Base-by-base conservation (phyloP, 1,140 invertebrate genomes). In the Cyphomyrmex costatus region DNA sequence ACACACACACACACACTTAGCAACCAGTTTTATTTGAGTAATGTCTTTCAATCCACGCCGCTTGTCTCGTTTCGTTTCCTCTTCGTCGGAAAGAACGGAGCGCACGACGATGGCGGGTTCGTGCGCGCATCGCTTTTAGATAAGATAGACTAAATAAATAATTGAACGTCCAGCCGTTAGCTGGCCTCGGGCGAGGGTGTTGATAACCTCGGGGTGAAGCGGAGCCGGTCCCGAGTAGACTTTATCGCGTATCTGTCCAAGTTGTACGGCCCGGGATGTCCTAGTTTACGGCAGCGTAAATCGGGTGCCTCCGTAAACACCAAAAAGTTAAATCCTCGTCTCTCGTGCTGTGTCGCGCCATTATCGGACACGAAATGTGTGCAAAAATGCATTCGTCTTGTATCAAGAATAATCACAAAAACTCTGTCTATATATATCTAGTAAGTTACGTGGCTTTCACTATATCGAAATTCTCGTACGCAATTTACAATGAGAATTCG, bases 81-180 rank as follows among this genome's bases (percentile, higher is more conserved):
- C 49, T 16, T 27, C 53, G 70, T 53, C 74, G 61, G 51, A 42
- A 74, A 74, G 73, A 86, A 86, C 51, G 73, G 65, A 33, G 51
- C 82, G 87, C 85, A 71, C 89, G 80, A 83, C 76, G 60, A 66
- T 53, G 88, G 46, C 86, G 86, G 85, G 77, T 91, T 92, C 88
- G 92, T 84, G 88, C 73, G 74, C 89, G 89, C 91, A 93, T 93
- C 91, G 88, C 80, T 24, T 33, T 61, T 76, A 58, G 93, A 93
- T 94, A 94, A 94, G 92, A 93, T 93, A 93, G 90, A 87, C 89
- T 92, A 93, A 93, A 94, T 94, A 94, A 95, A 94, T 95, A 94
- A 93, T 93, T 93, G 92, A 93, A 89, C 90, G 90, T 91, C 89
- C 93, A 86, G 92, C 90, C 91, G 92, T 92, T 90, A 92, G 87